Percentiles rank a stretch among this genome's conserved stretches.
phyloP scores from a whole-genome alignment of 53 echinoderm and acorn worm genomes.

The Hippasteria phrygiana region DNA sequence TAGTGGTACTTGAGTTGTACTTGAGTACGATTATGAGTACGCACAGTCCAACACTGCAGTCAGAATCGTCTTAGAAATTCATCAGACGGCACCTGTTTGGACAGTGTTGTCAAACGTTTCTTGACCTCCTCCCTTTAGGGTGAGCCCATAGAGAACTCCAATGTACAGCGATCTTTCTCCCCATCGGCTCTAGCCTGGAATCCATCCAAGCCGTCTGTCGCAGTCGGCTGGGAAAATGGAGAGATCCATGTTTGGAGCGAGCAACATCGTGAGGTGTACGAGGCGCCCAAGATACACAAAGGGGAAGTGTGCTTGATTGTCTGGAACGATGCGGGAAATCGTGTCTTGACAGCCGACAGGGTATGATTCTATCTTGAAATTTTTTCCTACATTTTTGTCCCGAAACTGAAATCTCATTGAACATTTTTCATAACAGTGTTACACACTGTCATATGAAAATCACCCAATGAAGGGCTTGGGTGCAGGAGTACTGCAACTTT shows the following conservation, averaged over 20 bases:
- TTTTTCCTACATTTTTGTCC: neutral
- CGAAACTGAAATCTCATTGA: neutral
- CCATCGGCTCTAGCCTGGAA: constrained; percentile 91
- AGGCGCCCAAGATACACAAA: constrained; percentile 86
- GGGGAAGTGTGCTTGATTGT: constrained; percentile 85
- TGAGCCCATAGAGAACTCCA: constrained; percentile 80
- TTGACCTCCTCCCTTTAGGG: constrained; percentile 69
- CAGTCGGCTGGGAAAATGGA: constrained; percentile 95
- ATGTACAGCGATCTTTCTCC: constrained; percentile 84
- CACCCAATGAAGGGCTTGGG: too few species aligned
- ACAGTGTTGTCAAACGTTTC: neutral
- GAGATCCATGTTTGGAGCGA: constrained; percentile 95
- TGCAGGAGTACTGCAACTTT: too few species aligned
- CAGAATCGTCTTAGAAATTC: too few species aligned
- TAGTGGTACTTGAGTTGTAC: too few species aligned
- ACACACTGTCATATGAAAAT: too few species aligned
- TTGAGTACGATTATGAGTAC: too few species aligned
- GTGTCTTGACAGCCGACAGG: constrained; percentile 88
- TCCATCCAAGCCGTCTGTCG: constrained; percentile 82
- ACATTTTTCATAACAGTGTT: too few species aligned
- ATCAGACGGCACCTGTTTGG: too few species aligned
- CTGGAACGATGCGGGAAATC: constrained; percentile 85
- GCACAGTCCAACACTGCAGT: too few species aligned
- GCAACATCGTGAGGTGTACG: constrained; percentile 87
- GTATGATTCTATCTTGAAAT: constrained; percentile 34